These are phyloP conservation scores for Naja naja DNA, from an alignment of 2,113 vertebrate species.

Conservation along the genomic window DNA sequence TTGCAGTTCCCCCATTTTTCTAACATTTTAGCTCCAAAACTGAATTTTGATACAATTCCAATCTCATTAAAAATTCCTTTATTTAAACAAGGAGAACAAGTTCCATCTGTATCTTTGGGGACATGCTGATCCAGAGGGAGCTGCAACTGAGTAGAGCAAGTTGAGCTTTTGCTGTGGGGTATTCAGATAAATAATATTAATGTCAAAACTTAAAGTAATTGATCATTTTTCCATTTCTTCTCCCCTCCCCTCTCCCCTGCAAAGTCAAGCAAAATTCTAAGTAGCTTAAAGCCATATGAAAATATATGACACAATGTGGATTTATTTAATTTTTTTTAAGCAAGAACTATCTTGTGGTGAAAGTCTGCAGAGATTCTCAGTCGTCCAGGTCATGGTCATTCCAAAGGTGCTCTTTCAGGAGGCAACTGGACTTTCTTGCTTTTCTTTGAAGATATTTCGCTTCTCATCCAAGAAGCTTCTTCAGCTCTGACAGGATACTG, in stretches of 20 bases:
- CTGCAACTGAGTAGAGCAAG: background rate
- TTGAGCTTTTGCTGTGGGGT: background rate
- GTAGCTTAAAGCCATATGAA: background rate
- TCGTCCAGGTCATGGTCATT: too few species aligned
- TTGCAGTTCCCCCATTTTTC: background rate
- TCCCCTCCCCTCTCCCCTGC: background rate
- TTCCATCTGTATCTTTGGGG: background rate
- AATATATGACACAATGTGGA: background rate
- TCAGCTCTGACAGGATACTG: too few species aligned
- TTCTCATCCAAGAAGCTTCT: too few species aligned
- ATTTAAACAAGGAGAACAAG: background rate
- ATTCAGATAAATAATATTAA: background rate
- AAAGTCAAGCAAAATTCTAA: background rate
- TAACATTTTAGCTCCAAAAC: background rate
- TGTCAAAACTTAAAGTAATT: background rate
- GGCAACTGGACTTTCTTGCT: too few species aligned
- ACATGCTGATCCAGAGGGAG: background rate
- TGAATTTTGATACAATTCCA: background rate
- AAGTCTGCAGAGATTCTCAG: too few species aligned
- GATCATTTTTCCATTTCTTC: background rate
- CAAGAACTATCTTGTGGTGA: background rate
- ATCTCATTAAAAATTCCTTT: background rate
- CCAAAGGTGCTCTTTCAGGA: too few species aligned
- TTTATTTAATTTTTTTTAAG: background rate
- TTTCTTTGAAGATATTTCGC: too few species aligned